phyloP scores from a whole-genome alignment of 2,888 invertebrate genomes.

The Ganaspis brasiliensis region DNA sequence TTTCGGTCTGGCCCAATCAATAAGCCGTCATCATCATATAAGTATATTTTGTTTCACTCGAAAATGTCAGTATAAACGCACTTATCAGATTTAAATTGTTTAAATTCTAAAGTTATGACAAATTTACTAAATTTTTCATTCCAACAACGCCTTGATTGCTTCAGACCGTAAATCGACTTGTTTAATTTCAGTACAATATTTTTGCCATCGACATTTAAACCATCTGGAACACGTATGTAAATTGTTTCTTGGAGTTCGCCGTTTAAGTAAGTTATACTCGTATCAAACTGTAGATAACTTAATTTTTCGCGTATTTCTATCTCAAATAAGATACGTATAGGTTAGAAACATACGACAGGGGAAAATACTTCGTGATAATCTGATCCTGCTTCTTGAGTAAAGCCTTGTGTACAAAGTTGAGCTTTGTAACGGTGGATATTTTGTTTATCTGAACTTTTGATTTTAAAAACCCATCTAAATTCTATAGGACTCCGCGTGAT shows the following conservation, averaged over 20 bases:
- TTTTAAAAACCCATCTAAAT: slow-evolving; percentile 45
- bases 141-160: slow-evolving; percentile 29
- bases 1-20: slow-evolving; percentile 8
- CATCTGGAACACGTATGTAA: slow-evolving; percentile 53
- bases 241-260: slow-evolving; percentile 43
- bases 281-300: not conserved
- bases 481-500: slow-evolving; percentile 41
- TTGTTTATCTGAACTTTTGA: slow-evolving; percentile 14
- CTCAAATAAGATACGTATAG: not conserved
- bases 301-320: not conserved
- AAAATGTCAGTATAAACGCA: slow-evolving; percentile 45
- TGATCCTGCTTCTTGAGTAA: not conserved
- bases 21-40: slow-evolving; percentile 52
- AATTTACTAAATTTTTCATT: not conserved
- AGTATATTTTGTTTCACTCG: slow-evolving; percentile 25
- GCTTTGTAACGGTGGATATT: slow-evolving; percentile 38
- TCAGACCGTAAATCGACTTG: slow-evolving; percentile 52
- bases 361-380: not conserved
- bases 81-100: slow-evolving; percentile 46
- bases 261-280: not conserved
- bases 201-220: slow-evolving; percentile 31
- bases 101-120: slow-evolving; percentile 25
- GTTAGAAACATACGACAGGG: not conserved
- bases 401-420: slow-evolving; percentile 53
- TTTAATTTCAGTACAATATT: slow-evolving; percentile 48